Evolutionary conservation across 2,888 invertebrate species (phyloP), one percentile per base, ranked within the genome.

Genomic region (Hemithea aestivaria): DNA sequence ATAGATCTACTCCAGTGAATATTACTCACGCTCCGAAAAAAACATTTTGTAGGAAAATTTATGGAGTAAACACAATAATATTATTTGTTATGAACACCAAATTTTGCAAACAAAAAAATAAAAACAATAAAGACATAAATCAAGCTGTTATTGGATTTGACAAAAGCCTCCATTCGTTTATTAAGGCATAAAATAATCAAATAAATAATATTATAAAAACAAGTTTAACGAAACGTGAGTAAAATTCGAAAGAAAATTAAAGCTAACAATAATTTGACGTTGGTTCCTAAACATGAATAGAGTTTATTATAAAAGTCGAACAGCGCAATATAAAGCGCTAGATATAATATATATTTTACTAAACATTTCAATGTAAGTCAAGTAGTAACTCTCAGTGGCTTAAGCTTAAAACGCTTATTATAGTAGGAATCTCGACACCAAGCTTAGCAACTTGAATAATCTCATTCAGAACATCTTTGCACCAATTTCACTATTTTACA

Each of bases 341-440:
- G 33, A 35, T 45, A 49, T 21, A n/a, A n/a, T 32, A 30, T 21
- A 38, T 51, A 36, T 40, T 47, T 47, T 4, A 32, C 28, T 49
- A 53, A 54, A 60, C 53, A 22, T 55, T 58, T 48, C 40, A 47
- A 56, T 51, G 47, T 58, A 54, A 41, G 45, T 58, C 41, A 55
- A 42, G 51, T 70, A 70, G 66, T 69, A 66, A 66, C 67, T 64
- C 54, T 65, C 38, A 23, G 42, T 61, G 50, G 61, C 61, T 58
- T 63, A 63, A 60, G 58, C 62, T 48, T 56, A 58, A 20, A 39
- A 2, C 27, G 49, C 62, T 69, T 70, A 69, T 27, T 48, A 54
- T 69, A 69, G 64, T 71, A 73, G 73, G 73, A 74, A 76, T 74
- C 69, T 69, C 65, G 62, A 66, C 56, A 66, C 51, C 58, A 65